phyloP scores from a whole-genome alignment of 2,797 vertebrate species.

The Cheirogaleus major region DNA sequence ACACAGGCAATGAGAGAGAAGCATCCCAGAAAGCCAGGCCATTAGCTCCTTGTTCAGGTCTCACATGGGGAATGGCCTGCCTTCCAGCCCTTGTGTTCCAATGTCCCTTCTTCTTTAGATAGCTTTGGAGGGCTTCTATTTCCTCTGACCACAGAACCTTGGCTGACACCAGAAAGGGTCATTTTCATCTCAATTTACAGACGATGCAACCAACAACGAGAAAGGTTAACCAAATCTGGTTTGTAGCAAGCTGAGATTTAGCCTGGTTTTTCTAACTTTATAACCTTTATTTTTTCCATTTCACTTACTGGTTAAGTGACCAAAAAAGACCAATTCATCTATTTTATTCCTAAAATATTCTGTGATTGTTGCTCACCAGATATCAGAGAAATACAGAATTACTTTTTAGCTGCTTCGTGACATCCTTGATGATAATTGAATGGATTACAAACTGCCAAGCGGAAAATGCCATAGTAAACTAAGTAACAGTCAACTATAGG shows the following conservation, averaged over 20 bases:
- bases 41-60: rapidly evolving
- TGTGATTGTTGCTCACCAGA: background rate
- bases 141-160: background rate
- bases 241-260: constrained; percentile 9
- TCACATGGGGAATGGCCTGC: background rate
- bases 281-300: constrained; percentile 49
- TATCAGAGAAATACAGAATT: constrained; percentile 53
- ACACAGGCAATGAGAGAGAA: background rate
- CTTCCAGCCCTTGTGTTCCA: background rate
- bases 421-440: constrained; percentile 46
- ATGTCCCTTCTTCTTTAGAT: background rate
- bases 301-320: constrained; percentile 59
- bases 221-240: constrained; percentile 37
- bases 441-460: background rate
- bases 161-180: background rate
- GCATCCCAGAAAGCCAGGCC: background rate
- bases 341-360: constrained; percentile 56
- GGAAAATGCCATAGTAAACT: background rate
- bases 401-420: constrained; percentile 29
- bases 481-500: background rate
- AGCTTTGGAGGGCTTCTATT: background rate
- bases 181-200: constrained; percentile 43
- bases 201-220: background rate
- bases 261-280: constrained; percentile 50
- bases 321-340: constrained; percentile 55